Evolutionary conservation across 2,888 invertebrate species (phyloP).

Genomic region (Agrotis exclamationis): DNA sequence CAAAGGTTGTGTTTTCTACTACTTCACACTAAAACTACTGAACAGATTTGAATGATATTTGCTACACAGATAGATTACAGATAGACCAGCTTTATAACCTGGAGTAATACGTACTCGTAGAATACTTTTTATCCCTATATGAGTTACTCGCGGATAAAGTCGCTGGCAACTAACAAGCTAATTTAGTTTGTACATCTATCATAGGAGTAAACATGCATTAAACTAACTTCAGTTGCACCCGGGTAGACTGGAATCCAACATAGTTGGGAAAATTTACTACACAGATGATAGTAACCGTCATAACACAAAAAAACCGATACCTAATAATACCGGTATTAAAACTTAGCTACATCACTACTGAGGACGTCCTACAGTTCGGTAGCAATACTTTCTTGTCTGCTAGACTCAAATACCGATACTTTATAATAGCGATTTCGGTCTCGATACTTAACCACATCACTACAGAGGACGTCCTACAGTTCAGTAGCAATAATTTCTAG

Average conservation of each 20-base stretch:
- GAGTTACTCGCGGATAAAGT: no score
- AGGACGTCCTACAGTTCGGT: conserved; percentile 32
- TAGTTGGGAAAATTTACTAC: background rate
- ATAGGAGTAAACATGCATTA: no score
- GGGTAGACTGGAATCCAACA: background rate
- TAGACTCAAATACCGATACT: conserved; percentile 31
- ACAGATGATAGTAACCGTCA: background rate
- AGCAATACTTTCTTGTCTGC: conserved; percentile 60
- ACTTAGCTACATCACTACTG: conserved; percentile 40
- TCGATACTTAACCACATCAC: conserved; percentile 34
- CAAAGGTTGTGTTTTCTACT: no score
- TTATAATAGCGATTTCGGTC: background rate
- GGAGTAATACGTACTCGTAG: no score
- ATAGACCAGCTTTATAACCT: no score
- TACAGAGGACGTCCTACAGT: conserved; percentile 38
- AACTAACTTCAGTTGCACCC: no score
- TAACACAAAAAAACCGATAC: background rate
- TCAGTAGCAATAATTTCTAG: conserved; percentile 57
- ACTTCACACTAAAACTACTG: no score
- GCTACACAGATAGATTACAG: no score
- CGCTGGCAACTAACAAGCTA: no score
- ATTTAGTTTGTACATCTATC: no score
- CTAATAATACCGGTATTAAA: background rate
- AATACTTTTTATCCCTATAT: no score
- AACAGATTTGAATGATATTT: no score